Evolutionary conservation across 2,888 invertebrate species (phyloP).

Genomic region (Dryocosmus kuriphilus): DNA sequence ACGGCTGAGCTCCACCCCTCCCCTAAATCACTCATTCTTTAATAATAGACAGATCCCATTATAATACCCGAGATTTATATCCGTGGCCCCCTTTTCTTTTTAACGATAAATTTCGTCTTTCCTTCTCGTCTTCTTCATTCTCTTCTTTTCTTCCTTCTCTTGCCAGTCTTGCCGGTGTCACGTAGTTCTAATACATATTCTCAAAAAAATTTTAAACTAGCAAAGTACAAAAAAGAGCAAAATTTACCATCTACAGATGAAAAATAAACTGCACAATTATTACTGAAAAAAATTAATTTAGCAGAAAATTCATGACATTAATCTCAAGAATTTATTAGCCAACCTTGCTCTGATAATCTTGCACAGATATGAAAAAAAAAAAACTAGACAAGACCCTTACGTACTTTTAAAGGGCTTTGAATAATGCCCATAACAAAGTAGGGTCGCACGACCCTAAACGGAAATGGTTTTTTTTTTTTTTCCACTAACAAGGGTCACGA

Average conservation of each 20-base stretch:
- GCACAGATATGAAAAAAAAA: background rate
- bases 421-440: constrained; percentile 9
- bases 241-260: background rate
- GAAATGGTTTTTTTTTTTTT: constrained; percentile 6
- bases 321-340: background rate
- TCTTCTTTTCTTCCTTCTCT: constrained; percentile 48
- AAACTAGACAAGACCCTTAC: constrained; percentile 10
- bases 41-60: constrained; percentile 78
- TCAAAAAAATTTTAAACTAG: background rate
- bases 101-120: constrained; percentile 76
- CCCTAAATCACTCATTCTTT: constrained; percentile 78
- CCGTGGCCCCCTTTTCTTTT: constrained; percentile 76
- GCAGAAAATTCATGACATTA: background rate
- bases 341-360: background rate
- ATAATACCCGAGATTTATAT: constrained; percentile 78
- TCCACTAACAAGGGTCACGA: background rate
- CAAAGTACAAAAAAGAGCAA: background rate
- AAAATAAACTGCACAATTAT: background rate
- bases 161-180: constrained; percentile 38
- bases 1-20: constrained; percentile 74
- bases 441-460: background rate
- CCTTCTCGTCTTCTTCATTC: constrained; percentile 56
- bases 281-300: background rate
- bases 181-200: constrained; percentile 3
- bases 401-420: background rate